Base-by-base conservation (phyloP, 2,797 vertebrate species). In the Sus cebifrons region DNA sequence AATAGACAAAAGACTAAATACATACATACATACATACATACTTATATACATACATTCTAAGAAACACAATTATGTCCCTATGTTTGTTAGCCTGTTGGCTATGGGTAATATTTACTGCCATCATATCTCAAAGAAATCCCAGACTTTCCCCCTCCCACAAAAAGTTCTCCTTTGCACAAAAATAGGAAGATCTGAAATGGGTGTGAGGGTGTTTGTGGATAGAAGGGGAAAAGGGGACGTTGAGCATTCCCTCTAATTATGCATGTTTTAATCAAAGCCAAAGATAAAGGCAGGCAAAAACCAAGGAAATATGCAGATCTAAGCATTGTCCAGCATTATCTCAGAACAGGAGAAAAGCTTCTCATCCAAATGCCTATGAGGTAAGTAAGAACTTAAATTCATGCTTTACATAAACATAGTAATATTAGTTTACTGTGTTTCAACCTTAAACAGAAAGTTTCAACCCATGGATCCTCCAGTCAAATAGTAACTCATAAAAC, bases 221-320 rank as follows among this genome's bases (percentile, higher is more conserved):
- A 96, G 70, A 83, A 36, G 32, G 67, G 54, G 3, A 40, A 40
- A 32, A 32, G 60, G 10, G 36, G 40, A 67, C 54, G 15, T n/a
- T 23, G 49, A 91, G 21, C 73, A 89, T 85, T 86, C 64, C n/a
- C 75, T 94, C 67, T 88, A 14, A 65, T 64, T 77, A 84, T 5
- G 23, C 54, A 65, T 68, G 11, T 89, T 95, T 86, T 88, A 40
- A 89, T 85, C 58, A 78, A 95, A 89, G 54, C 25, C 75, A 84
- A 85, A 97, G 89, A 77, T 64, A 96, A 95, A 95, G 36, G 36
- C 84, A 89, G n/a, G 18, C 27, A 83, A 92, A 95, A 85, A 65
- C 18, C 5, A 70, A 90, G n/a, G 20, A 88, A 58, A 93, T 60
- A 18, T 92, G 14, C 67, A 27, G 40, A 84, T 64, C 77, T 32